Evolutionary conservation across 2,113 vertebrate species (phyloP), one percentile per base, ranked within the genome.

Genomic region (Peromyscus maniculatus): DNA sequence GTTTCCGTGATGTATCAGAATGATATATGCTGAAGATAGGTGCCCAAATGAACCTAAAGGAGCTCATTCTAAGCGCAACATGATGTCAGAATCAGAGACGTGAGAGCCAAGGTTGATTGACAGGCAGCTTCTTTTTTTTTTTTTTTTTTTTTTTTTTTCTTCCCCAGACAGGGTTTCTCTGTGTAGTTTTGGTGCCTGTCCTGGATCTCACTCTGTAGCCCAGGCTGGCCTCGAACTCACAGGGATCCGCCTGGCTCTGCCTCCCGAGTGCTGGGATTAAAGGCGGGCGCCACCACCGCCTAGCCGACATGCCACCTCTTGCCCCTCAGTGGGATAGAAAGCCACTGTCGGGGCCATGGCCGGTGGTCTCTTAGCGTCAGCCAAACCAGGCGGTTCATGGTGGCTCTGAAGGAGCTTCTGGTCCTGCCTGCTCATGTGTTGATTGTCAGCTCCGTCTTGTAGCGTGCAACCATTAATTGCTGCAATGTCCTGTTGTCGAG

Each of bases 291-390:
- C 52, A 52, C 52, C 52, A 52, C 52, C 9, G 52, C 52, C 52
- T 52, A 52, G 52, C 52, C 8, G 1, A 52, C 52, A 52, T 52
- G 52, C 5, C 19, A 11, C 33, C 24, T 39, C 62, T 69, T 19
- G 10, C 59, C 64, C n/a, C 49, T 43, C 0, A 4, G 49, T 0
- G 0, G 22, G 33, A 16, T 10, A 5, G 2, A 26, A 80, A 93
- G 28, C n/a, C 39, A 24, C 0, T 0, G 26, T 1, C 1, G 0
- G 0, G 0, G 49, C 71, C 7, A 0, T 3, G 1, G 36, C 19
- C 67, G 12, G 6, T 1, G 3, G 28, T 5, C 39, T 31, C 78
- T 75, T 9, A 52, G 28, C 39, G 46, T 67, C 78, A 43, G 16
- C 6, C 62, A 91, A 62, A 49, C 1, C 33, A 0, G 0, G 3